Conservation (phyloP, 2,888 invertebrate genomes). For the Drosophila setosimentum region DNA sequence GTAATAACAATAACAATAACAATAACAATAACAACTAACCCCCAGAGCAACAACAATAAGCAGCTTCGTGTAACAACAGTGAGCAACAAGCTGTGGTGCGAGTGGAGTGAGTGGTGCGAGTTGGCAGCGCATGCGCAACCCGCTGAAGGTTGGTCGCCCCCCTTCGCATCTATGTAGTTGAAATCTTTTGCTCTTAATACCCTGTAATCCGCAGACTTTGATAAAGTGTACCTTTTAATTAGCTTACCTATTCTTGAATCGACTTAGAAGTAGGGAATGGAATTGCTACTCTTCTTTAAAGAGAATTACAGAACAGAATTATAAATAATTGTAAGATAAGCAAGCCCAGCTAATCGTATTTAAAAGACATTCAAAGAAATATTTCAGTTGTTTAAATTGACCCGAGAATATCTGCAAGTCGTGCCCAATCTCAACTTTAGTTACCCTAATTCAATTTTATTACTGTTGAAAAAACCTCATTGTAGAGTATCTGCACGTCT, state of each 20-base stretch:
- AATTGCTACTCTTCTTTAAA: not conserved
- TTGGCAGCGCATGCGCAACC: slow-evolving; percentile 69
- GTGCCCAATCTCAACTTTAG: not conserved
- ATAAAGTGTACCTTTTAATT: not conserved
- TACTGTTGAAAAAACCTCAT: not conserved
- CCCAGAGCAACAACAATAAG: slow-evolving; percentile 19
- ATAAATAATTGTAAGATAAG: not conserved
- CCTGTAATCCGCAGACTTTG: slow-evolving; percentile 5
- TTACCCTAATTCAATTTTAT: not conserved
- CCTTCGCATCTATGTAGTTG: slow-evolving; percentile 21
- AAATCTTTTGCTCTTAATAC: slow-evolving; percentile 44
- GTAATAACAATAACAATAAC: slow-evolving; percentile 65
- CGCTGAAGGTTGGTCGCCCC: slow-evolving; percentile 72
- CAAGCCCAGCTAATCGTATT: not conserved
- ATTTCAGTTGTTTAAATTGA: not conserved
- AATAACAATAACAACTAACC: slow-evolving; percentile 32
- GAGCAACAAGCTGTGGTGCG: slow-evolving; percentile 16
- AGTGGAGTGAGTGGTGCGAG: slow-evolving; percentile 7
- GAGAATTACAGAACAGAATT: not conserved
- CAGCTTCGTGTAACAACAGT: slow-evolving; percentile 40
- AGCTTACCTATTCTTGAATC: not conserved
- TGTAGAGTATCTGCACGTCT: slow-evolving; percentile 16
- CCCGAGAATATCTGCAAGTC: not conserved
- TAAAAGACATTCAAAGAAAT: not conserved
- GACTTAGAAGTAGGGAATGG: not conserved